Evolutionary conservation across 1,140 invertebrate genomes (phyloP).

Genomic region (Zaprionus ornatus): DNA sequence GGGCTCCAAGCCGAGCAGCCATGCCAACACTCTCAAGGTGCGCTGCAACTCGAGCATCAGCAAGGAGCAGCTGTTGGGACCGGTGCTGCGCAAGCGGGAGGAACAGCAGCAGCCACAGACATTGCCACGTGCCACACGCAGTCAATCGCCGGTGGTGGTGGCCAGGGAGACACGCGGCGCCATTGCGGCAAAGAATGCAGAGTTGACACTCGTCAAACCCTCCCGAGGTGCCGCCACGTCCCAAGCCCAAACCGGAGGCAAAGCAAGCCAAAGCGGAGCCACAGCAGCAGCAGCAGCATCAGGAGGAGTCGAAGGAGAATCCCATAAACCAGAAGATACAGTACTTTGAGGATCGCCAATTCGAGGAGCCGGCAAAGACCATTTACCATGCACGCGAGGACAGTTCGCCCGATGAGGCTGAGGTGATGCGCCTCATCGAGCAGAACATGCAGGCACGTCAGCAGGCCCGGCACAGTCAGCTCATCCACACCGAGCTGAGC

Average conservation of each 20-base stretch:
- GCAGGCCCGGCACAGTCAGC: constrained; percentile 53
- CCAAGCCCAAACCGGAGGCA: constrained; percentile 23
- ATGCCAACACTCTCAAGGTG: constrained; percentile 86
- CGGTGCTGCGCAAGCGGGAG: constrained; percentile 77
- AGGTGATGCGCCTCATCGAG: constrained; percentile 74
- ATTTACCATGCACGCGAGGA: constrained; percentile 86
- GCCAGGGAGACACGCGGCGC: constrained; percentile 88
- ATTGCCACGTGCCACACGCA: constrained; percentile 80
- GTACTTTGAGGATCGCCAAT: constrained; percentile 89
- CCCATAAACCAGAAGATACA: constrained; percentile 89
- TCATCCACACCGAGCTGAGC: constrained; percentile 76
- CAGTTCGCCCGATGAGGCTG: constrained; percentile 84
- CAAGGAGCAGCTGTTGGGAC: constrained; percentile 83
- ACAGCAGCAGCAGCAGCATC: constrained; percentile 84
- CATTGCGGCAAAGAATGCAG: constrained; percentile 86
- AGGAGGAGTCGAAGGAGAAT: constrained; percentile 41
- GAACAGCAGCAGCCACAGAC: constrained; percentile 56
- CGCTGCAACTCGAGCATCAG: constrained; percentile 87
- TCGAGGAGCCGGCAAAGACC: constrained; percentile 84
- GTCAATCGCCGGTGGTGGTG: constrained; percentile 84
- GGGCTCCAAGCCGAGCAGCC: constrained; percentile 79
- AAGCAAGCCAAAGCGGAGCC: constrained; percentile 40
- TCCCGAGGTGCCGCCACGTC: constrained; percentile 28
- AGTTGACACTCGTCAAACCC: constrained; percentile 58
- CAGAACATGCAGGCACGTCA: constrained; percentile 75